Evolutionary conservation across 2,888 invertebrate genomes (phyloP).

Genomic region (Orchestes rusci): DNA sequence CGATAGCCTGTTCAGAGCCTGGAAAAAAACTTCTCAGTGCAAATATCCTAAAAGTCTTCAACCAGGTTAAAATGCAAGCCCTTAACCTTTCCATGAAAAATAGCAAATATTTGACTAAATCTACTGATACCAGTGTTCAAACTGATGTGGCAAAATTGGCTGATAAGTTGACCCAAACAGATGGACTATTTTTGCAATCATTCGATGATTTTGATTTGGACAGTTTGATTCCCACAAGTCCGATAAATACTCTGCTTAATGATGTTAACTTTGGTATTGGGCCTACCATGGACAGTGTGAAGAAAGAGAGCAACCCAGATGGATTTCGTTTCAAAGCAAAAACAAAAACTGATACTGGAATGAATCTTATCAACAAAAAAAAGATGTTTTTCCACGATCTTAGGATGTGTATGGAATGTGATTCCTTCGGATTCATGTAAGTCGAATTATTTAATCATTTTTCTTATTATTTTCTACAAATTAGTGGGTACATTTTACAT

Average conservation of each 20-base stretch:
- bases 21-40: slow-evolving; percentile 4
- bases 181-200: slow-evolving; percentile 3
- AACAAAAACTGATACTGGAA: not conserved
- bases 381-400: slow-evolving; percentile 32
- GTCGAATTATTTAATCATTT: too few relatives aligned
- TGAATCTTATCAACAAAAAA: slow-evolving; percentile 8
- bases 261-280: slow-evolving; percentile 16
- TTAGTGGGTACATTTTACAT: not conserved
- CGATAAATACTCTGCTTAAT: slow-evolving; percentile 7
- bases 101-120: not conserved
- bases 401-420: slow-evolving; percentile 29
- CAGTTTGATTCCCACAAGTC: not conserved
- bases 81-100: slow-evolving; percentile 20
- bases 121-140: slow-evolving; percentile 10
- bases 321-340: not conserved
- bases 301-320: too few relatives aligned
- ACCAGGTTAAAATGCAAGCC: slow-evolving; percentile 23
- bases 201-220: slow-evolving; percentile 10
- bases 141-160: slow-evolving; percentile 13
- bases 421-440: slow-evolving; percentile 36
- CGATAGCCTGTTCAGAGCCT: not conserved
- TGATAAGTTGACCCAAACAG: slow-evolving; percentile 19
- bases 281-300: slow-evolving; percentile 14
- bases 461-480: slow-evolving; percentile 2
- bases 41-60: slow-evolving; percentile 17